A percentile compares a stretch with the other conserved stretches of the same genome.
Evolutionary conservation across 1,140 invertebrate genomes (phyloP).

Genomic region (Bombus ignitus): DNA sequence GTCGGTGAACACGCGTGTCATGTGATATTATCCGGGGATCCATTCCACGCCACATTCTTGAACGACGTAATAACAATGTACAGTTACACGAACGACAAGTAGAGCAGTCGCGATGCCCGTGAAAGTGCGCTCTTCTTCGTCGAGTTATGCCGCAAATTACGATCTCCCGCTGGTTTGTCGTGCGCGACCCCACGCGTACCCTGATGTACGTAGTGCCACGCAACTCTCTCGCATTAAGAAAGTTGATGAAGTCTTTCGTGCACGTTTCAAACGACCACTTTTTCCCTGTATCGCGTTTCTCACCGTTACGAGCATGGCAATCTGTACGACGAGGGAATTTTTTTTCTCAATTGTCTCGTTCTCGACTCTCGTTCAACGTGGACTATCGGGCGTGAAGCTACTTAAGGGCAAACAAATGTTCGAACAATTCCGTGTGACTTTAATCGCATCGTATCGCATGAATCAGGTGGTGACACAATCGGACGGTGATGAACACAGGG

Average conservation of each 20-base stretch:
- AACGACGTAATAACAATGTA: slow-evolving; percentile 17
- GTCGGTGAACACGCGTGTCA: not conserved
- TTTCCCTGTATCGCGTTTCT: slow-evolving; percentile 36
- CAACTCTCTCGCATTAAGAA: slow-evolving; percentile 58
- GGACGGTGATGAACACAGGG: not conserved
- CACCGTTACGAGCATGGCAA: slow-evolving; percentile 34
- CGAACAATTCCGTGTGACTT: not conserved
- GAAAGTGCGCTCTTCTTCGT: slow-evolving; percentile 50
- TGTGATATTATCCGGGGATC: too few relatives aligned
- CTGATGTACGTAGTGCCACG: slow-evolving; percentile 47
- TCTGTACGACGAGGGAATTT: slow-evolving; percentile 34
- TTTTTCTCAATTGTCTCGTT: slow-evolving; percentile 8
- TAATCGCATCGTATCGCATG: too few relatives aligned
- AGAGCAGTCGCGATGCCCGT: slow-evolving; percentile 50
- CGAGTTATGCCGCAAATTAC: slow-evolving; percentile 60
- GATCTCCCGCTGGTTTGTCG: slow-evolving; percentile 47
- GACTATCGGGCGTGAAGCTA: not conserved
- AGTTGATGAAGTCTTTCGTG: slow-evolving; percentile 58
- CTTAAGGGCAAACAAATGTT: not conserved
- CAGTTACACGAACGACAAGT: slow-evolving; percentile 52
- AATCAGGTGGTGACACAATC: too few relatives aligned
- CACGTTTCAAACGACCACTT: slow-evolving; percentile 28
- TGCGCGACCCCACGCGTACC: slow-evolving; percentile 55
- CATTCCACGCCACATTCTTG: not conserved
- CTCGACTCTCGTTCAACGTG: not conserved